Base-by-base conservation (phyloP, 2,888 invertebrate genomes). In the Cactoblastis cactorum region DNA sequence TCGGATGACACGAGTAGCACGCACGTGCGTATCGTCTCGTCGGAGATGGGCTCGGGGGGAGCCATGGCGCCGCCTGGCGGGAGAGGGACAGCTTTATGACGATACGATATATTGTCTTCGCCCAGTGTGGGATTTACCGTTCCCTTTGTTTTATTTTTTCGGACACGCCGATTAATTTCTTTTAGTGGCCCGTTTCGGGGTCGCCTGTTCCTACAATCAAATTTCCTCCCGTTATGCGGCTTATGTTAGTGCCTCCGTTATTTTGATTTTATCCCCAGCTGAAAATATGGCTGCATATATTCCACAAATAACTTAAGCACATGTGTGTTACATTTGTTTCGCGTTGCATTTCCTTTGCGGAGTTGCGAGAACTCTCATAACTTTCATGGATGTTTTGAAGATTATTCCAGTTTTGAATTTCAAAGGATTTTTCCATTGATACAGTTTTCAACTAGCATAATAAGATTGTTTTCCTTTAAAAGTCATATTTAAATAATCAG, bases 41-140 rank as follows among this genome's bases (percentile, higher is more conserved):
- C 57, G 51, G 65, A 17, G 24, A 53, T 53, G 65, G 51, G 63
- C 62, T 60, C 67, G 63, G 66, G 65, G 68, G 69, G 65, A 58
- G 62, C 61, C 56, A 66, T 82, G 86, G 86, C 86, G 87, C 85
- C 86, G 81, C 83, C 77, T 78, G 73, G 84, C 80, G 84, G 82
- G 85, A 82, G 84, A 78, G 83, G 72, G 77, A 80, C 80, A 76
- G 77, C 80, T 83, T 85, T 83, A 87, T 85, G 82, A 79, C 79
- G 77, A 79, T 72, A 75, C 79, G 70, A 80, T 83, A 80, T 82
- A 85, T 81, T 84, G 82, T 84, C 85, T 84, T 80, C 78, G 69
- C 70, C 65, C 78, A 77, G 79, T 84, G 79, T 83, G 83, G 85
- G 83, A 83, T 83, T 80, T 80, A 83, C 79, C 72, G 75, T 79